A percentile compares a stretch with the other conserved stretches of the same genome.
These are phyloP conservation scores for Camelus dromedarius DNA, from an alignment of 2,113 vertebrate species.

Conservation along the genomic window DNA sequence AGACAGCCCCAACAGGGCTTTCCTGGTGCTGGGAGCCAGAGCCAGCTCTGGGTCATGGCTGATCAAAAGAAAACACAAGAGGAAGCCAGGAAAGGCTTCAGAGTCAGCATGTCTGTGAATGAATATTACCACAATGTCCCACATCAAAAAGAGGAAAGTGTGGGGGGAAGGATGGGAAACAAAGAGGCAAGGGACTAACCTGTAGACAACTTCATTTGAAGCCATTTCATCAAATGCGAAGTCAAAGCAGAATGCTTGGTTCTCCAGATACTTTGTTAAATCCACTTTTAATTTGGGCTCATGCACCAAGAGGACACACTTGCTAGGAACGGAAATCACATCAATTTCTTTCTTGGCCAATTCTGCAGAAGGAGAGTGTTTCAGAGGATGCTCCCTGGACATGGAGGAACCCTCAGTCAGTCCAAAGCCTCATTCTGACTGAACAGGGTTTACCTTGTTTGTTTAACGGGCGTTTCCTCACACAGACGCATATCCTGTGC, in stretches of 20 bases:
- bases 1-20: neutral
- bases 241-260: slow-evolving; percentile 96
- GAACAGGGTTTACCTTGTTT: slow-evolving; percentile 90
- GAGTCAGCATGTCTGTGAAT: neutral
- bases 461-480: slow-evolving; percentile 97
- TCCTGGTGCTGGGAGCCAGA: neutral
- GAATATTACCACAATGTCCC: neutral
- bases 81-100: neutral
- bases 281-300: slow-evolving; percentile 98
- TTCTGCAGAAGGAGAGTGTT: slow-evolving; percentile 88
- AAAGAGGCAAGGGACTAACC: slow-evolving; percentile 85
- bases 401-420: neutral
- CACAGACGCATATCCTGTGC: slow-evolving; percentile 95
- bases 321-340: slow-evolving; percentile 95
- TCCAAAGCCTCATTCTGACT: neutral
- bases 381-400: neutral
- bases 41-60: neutral
- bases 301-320: slow-evolving; percentile 92
- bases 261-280: slow-evolving; percentile 97
- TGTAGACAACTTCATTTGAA: slow-evolving; percentile 96
- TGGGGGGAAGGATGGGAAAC: too few relatives aligned
- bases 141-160: neutral
- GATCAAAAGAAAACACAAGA: neutral
- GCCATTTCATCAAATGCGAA: slow-evolving; percentile 94
- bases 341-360: slow-evolving; percentile 94